Evolutionary conservation across 2,113 vertebrate species (phyloP), one percentile per base, ranked within the genome.

Genomic region (Rynchops niger): DNA sequence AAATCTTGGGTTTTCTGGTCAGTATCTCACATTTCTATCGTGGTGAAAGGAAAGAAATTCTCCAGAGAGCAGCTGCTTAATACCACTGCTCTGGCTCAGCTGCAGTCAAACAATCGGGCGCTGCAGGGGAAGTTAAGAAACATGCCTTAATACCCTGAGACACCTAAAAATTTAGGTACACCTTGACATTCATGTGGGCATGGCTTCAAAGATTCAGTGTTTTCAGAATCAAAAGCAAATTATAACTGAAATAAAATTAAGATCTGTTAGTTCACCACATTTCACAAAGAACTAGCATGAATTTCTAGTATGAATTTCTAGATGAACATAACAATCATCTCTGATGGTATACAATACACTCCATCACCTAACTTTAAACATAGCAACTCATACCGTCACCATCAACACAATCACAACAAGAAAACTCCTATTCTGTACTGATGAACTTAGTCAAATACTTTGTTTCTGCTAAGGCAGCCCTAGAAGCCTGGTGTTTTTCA

Each of bases 141-240:
- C 7, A 21, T 17, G 34, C 6, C 50, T 82, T 62, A 34, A 36
- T 36, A 29, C 4, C 9, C 53, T 43, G 20, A 66, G 7, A 78
- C 20, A 63, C 15, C 27, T 40, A 30, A 50, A 86, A 56, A 43
- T 20, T 18, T 29, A 43, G 43, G 34, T 62, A 82, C 67, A 74
- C 88, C 89, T 88, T 91, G 72, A 88, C 67, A 53, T 66, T 73
- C 50, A 8, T 30, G 66, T 58, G 82, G 76, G 70, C 84, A 72
- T 29, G 53, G 34, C 32, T 95, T 93, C 80, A 85, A 42, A 76
- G 79, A 86, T 36, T 47, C 36, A 74, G 10, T 81, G 56, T 81
- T 92, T 93, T 95, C 66, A 65, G 42, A 74, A 96, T 77, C 85
- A 89, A 93, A 95, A 88, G 20, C 29, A 90, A 97, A 95, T 82